Evolutionary conservation across 2,797 vertebrate genomes (phyloP).

Genomic region (Manis crassicaudata): DNA sequence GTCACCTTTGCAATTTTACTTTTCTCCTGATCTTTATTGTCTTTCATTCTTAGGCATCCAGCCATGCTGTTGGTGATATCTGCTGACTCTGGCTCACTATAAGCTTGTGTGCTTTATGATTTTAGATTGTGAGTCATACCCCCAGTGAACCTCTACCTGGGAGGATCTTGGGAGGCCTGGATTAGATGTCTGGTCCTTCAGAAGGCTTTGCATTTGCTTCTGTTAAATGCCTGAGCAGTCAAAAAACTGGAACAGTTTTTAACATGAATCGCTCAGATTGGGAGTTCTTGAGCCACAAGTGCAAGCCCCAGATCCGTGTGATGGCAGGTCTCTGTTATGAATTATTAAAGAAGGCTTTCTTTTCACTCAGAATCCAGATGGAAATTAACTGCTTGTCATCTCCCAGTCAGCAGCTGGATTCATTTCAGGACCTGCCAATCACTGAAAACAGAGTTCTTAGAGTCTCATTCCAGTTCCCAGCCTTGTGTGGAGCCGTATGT

Average conservation of each 20-base stretch:
- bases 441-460: background rate
- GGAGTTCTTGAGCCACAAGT: background rate
- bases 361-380: background rate
- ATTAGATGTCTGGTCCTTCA: background rate
- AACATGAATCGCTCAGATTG: background rate
- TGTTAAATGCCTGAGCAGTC: background rate
- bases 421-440: background rate
- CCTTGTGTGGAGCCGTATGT: fast-evolving
- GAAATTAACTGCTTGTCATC: background rate
- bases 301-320: background rate
- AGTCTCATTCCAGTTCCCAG: background rate
- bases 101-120: background rate
- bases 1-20: background rate
- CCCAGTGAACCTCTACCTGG: background rate
- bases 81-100: background rate
- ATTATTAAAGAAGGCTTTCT: background rate
- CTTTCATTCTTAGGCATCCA: background rate
- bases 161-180: background rate
- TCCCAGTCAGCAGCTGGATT: background rate
- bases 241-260: background rate
- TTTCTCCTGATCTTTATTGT: background rate
- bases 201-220: background rate
- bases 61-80: background rate
- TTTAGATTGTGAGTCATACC: background rate
- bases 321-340: background rate